phyloP scores from a whole-genome alignment of 1,140 invertebrate genomes.

The Phenacoccus solenopsis region DNA sequence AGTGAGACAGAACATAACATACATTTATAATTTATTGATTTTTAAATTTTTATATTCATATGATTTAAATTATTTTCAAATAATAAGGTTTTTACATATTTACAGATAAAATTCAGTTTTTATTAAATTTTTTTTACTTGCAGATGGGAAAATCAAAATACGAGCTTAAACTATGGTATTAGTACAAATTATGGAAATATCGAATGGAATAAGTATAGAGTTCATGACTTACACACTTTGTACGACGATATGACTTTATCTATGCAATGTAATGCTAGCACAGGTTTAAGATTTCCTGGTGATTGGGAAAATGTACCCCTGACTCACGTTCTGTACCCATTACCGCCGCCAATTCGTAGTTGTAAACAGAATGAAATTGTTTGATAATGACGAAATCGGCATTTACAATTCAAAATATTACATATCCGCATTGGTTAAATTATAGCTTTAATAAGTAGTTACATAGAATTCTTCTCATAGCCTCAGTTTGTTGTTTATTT shows the following conservation, averaged over 20 bases:
- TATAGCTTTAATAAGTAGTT: no score
- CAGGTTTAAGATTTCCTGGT: conserved; percentile 69
- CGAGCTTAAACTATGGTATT: conserved; percentile 38
- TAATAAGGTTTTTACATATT: no score
- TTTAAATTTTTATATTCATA: no score
- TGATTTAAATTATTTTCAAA: no score
- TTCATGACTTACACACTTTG: conserved; percentile 55
- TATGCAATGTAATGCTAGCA: conserved; percentile 90
- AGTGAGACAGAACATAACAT: no score
- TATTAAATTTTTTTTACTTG: conserved; percentile 25
- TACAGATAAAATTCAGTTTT: not conserved
- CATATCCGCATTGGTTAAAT: no score
- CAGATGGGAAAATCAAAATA: conserved; percentile 58
- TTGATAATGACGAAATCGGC: no score
- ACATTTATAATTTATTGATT: no score
- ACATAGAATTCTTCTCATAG: no score
- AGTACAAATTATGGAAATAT: conserved; percentile 69
- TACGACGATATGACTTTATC: conserved; percentile 78
- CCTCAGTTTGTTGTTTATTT: no score
- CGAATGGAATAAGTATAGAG: conserved; percentile 66
- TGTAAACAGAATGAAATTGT: conserved; percentile 26
- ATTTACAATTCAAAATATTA: no score
- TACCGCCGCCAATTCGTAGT: conserved; percentile 37
- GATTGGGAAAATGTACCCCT: conserved; percentile 49
- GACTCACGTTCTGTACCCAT: conserved; percentile 38